A percentile compares a stretch with the other conserved stretches of the same genome.
phyloP scores from a whole-genome alignment of 2,113 vertebrate species.

The Macquaria australasica region DNA sequence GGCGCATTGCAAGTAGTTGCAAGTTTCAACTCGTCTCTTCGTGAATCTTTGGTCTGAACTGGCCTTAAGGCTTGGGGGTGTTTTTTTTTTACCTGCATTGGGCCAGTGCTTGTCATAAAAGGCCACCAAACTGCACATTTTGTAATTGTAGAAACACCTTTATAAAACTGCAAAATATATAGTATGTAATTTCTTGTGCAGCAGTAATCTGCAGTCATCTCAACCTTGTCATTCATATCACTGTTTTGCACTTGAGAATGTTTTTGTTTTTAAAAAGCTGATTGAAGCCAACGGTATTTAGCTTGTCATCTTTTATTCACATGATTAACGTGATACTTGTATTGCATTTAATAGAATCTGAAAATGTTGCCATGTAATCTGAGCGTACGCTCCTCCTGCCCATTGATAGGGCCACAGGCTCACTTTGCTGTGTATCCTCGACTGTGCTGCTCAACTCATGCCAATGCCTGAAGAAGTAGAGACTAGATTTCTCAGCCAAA shows the following conservation, averaged over 20 bases:
- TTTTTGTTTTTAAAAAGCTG: background rate
- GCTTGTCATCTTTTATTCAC: background rate
- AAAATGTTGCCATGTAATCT: background rate
- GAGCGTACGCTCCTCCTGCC: background rate
- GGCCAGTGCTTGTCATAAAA: background rate
- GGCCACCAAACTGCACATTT: too few species aligned
- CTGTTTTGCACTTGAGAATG: background rate
- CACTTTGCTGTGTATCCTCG: slow-evolving; percentile 92
- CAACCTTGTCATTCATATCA: background rate
- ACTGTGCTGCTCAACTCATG: slow-evolving; percentile 90
- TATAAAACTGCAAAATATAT: background rate
- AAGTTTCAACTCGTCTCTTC: too few species aligned
- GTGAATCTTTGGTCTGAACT: too few species aligned
- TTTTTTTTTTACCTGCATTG: background rate
- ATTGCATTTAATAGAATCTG: background rate
- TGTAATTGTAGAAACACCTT: background rate
- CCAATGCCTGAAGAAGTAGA: slow-evolving; percentile 88
- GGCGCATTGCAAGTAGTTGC: too few species aligned
- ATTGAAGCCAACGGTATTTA: background rate
- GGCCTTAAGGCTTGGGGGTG: too few species aligned
- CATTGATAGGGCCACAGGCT: slow-evolving; percentile 88
- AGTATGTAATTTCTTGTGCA: background rate
- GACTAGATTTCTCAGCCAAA: slow-evolving; percentile 86
- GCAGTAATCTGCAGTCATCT: background rate
- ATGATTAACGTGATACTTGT: background rate